phyloP scores from a whole-genome alignment of 2,888 invertebrate genomes.

The Idaea dimidiata region DNA sequence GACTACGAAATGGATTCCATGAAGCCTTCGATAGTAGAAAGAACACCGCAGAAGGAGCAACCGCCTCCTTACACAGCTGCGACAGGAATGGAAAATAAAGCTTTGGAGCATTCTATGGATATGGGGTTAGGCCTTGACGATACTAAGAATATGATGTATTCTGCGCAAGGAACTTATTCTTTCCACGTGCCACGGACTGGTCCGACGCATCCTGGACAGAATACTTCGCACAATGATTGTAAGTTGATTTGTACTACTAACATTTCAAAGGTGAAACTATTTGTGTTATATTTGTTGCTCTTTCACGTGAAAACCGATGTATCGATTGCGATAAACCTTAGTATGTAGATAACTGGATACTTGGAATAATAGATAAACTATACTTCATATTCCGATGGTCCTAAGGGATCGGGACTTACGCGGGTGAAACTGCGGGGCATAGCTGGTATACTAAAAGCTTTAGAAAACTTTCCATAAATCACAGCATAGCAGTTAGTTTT shows the following conservation, averaged over 20 bases:
- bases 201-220: constrained; percentile 82
- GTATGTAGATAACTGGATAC: constrained; percentile 1
- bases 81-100: constrained; percentile 94
- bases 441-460: not conserved
- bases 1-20: constrained; percentile 96
- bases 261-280: no score
- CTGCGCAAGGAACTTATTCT: constrained; percentile 91
- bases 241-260: constrained; percentile 62
- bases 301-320: no score
- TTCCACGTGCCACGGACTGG: constrained; percentile 89
- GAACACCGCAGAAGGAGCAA: constrained; percentile 91
- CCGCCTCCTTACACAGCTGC: constrained; percentile 95
- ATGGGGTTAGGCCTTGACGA: constrained; percentile 91
- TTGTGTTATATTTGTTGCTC: no score
- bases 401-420: no score
- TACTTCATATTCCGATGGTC: no score
- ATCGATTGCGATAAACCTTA: no score
- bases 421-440: no score
- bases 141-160: constrained; percentile 91
- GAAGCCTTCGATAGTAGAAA: constrained; percentile 87
- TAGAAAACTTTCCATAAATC: not conserved
- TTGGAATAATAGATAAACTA: no score
- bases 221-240: constrained; percentile 90
- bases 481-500: not conserved
- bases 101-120: constrained; percentile 93